Evolutionary conservation across 2,888 invertebrate genomes (phyloP).

Genomic region (Bombylius major): DNA sequence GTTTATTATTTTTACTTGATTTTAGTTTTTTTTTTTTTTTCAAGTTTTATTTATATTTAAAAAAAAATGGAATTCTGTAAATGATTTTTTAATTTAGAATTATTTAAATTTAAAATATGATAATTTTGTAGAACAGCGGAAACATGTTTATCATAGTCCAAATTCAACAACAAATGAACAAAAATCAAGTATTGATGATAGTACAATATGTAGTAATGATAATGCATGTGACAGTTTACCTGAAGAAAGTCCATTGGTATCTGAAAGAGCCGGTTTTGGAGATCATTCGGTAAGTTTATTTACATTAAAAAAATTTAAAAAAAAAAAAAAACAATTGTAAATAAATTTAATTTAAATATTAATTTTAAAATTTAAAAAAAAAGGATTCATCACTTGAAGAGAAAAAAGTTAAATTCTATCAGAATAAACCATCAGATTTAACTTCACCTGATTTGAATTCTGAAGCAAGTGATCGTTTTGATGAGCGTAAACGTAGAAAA

Average conservation of each 20-base stretch:
- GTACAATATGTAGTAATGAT: not conserved
- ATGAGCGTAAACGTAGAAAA: constrained; percentile 39
- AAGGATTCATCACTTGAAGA: constrained; percentile 34
- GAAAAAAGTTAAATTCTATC: constrained; percentile 41
- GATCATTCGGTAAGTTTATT: constrained; percentile 28
- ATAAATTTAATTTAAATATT: not conserved
- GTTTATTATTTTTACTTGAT: too few relatives aligned
- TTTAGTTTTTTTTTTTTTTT: too few relatives aligned
- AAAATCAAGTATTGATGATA: constrained; percentile 2
- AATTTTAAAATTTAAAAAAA: not conserved
- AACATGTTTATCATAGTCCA: constrained; percentile 2
- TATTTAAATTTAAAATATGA: not conserved
- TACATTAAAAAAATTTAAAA: not conserved
- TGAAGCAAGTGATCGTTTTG: constrained; percentile 32
- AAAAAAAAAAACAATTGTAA: too few relatives aligned
- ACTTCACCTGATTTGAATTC: constrained; percentile 28
- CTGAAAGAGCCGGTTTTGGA: constrained; percentile 36
- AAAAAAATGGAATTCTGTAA: too few relatives aligned
- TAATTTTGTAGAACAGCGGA: constrained; percentile 26
- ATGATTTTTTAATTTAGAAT: too few relatives aligned
- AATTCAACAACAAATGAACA: not conserved
- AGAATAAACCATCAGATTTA: constrained; percentile 29
- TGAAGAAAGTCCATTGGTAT: constrained; percentile 35
- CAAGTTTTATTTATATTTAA: too few relatives aligned
- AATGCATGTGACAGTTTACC: constrained; percentile 29